phyloP scores from a whole-genome alignment of 2,888 invertebrate species.

The Thymelicus lineola region DNA sequence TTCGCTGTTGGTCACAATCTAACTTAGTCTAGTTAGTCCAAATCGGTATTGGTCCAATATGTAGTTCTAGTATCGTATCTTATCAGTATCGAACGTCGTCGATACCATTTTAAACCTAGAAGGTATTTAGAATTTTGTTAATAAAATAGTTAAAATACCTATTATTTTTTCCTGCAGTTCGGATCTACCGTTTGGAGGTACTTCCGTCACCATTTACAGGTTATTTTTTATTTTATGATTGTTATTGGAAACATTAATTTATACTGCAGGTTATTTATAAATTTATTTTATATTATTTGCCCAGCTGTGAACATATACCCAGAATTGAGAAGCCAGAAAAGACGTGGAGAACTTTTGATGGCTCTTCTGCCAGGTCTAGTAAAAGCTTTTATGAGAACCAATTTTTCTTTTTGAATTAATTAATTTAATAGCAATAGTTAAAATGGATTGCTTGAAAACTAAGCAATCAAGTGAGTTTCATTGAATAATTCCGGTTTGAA shows the following conservation, averaged over 20 bases:
- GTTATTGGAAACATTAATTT: conserved; percentile 3
- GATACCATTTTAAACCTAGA: too few species aligned
- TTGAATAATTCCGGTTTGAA: too few species aligned
- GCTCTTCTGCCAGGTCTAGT: conserved; percentile 53
- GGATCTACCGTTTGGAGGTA: conserved; percentile 10
- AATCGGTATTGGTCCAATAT: too few species aligned
- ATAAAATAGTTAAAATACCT: not conserved
- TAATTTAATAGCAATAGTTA: too few species aligned
- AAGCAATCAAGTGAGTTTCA: too few species aligned
- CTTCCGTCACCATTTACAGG: conserved; percentile 24
- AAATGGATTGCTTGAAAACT: too few species aligned
- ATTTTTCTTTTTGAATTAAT: too few species aligned
- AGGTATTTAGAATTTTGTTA: too few species aligned
- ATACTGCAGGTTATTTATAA: conserved; percentile 14
- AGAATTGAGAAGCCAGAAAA: conserved; percentile 48
- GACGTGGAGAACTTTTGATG: conserved; percentile 59
- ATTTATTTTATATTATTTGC: conserved; percentile 40
- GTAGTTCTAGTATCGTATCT: too few species aligned
- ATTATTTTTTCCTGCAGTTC: conserved; percentile 40
- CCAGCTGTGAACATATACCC: conserved; percentile 43
- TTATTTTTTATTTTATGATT: conserved; percentile 10
- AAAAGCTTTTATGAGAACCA: conserved; percentile 17
- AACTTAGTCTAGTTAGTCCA: too few species aligned
- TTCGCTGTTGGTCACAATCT: too few species aligned
- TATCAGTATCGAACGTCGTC: too few species aligned